Conservation (phyloP, 1,140 invertebrate genomes). For the Lepidotrigona ventralis region DNA sequence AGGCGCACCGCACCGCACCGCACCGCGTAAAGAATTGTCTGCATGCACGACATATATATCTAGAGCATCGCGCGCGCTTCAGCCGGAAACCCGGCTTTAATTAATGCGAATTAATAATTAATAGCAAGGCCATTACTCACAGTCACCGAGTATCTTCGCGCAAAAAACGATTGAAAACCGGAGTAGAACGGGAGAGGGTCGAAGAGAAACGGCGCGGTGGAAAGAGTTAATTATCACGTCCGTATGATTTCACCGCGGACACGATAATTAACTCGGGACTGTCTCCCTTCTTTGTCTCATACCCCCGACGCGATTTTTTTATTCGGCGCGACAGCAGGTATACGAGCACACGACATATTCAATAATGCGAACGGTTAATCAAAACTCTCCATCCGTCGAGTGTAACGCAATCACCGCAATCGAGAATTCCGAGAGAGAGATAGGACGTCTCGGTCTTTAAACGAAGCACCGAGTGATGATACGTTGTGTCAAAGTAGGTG, state of each 20-base stretch:
- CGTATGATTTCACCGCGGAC: conserved; percentile 32
- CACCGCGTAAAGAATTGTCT: neutral
- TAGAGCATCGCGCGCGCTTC: neutral
- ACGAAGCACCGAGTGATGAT: conserved; percentile 29
- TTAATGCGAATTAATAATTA: conserved; percentile 41
- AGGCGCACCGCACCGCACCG: neutral
- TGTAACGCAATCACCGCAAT: conserved; percentile 10
- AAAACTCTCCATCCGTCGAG: neutral
- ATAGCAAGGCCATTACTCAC: conserved; percentile 5
- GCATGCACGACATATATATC: neutral
- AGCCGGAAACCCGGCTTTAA: conserved; percentile 23
- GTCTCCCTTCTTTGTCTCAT: neutral
- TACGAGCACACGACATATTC: conserved; percentile 21
- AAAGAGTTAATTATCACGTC: conserved; percentile 44
- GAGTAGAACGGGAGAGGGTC: no score
- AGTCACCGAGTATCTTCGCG: neutral
- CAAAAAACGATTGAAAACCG: conserved; percentile 11
- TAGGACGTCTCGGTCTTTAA: conserved; percentile 20
- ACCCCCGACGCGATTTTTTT: neutral
- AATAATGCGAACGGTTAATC: conserved; percentile 25
- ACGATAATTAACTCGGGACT: conserved; percentile 30
- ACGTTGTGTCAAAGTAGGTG: conserved; percentile 36
- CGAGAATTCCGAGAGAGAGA: neutral
- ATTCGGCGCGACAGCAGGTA: neutral
- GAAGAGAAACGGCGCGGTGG: neutral